These are phyloP conservation scores for Chamaedrilus cognettii DNA, from an alignment of 2,888 invertebrate species.

Conservation along the genomic window DNA sequence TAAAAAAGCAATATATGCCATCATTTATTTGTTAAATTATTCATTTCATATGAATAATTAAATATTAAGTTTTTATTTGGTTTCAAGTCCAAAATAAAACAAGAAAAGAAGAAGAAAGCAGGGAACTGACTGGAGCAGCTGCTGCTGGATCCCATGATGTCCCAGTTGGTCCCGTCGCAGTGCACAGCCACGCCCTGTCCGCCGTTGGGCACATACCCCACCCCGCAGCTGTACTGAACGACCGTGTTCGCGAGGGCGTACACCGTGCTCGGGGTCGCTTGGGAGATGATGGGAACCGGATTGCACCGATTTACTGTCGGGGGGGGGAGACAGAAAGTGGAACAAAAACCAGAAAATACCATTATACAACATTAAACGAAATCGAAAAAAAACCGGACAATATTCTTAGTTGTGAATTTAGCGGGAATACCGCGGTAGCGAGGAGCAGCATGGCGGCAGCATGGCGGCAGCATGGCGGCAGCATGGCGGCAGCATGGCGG, in stretches of 20 bases:
- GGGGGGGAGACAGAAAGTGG: too few relatives aligned
- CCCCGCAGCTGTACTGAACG: slow-evolving; percentile 16
- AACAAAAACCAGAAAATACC: too few relatives aligned
- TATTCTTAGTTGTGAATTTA: too few relatives aligned
- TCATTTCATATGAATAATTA: neutral
- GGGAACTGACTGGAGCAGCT: neutral
- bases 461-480: too few relatives aligned
- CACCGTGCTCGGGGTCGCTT: slow-evolving; percentile 6
- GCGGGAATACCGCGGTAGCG: too few relatives aligned
- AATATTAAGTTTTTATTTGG: neutral
- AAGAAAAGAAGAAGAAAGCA: too few relatives aligned
- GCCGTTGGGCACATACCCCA: slow-evolving; percentile 1
- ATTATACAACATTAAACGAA: too few relatives aligned
- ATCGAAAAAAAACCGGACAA: too few relatives aligned
- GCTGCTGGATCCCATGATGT: neutral
- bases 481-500: too few relatives aligned
- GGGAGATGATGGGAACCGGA: slow-evolving; percentile 4
- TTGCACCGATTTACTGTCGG: slow-evolving; percentile 24
- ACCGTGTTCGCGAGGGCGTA: slow-evolving; percentile 12
- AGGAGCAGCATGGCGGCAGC: too few relatives aligned
- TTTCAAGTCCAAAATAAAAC: neutral
- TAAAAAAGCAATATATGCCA: too few relatives aligned
- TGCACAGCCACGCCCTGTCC: neutral
- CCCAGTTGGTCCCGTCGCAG: slow-evolving; percentile 22
- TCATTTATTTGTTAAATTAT: too few relatives aligned